These are phyloP conservation scores for Pao palembangensis DNA, from an alignment of 2,113 vertebrate species.

Conservation along the genomic window DNA sequence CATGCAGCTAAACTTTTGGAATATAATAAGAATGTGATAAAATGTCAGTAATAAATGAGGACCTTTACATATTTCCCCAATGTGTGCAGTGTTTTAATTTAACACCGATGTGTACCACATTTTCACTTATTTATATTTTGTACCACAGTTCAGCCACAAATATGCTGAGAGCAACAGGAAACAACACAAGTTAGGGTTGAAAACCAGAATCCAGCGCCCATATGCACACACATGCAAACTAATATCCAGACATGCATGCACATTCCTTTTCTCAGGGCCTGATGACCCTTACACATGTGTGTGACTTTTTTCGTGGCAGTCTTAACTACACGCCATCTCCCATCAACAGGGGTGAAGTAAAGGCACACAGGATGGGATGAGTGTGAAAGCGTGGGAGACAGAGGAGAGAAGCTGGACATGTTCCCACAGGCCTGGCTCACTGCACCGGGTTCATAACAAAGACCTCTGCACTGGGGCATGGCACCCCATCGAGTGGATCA, in stretches of 20 bases:
- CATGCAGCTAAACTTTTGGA: no score
- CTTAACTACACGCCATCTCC: conserved; percentile 48
- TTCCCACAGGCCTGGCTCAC: conserved; percentile 68
- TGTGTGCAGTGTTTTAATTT: no score
- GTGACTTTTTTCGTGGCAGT: conserved; percentile 60
- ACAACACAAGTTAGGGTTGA: no score
- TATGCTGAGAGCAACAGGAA: no score
- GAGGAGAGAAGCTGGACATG: conserved; percentile 54
- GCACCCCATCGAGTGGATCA: conserved; percentile 59
- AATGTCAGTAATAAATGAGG: no score
- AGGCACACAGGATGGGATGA: conserved; percentile 59
- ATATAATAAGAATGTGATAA: no score
- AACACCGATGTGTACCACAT: no score
- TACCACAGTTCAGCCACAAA: no score
- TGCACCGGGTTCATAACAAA: conserved; percentile 55
- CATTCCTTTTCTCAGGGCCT: conserved; percentile 57
- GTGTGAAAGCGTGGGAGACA: conserved; percentile 70
- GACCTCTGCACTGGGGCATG: conserved; percentile 45
- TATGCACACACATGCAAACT: not conserved
- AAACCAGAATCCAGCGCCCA: not conserved
- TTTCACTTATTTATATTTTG: no score
- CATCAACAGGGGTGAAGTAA: conserved; percentile 50
- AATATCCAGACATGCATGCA: not conserved
- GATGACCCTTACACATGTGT: conserved; percentile 54
- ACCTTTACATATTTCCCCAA: no score